Evolutionary conservation across 2,113 vertebrate genomes (phyloP).

Genomic region (Orthonyx spaldingii): DNA sequence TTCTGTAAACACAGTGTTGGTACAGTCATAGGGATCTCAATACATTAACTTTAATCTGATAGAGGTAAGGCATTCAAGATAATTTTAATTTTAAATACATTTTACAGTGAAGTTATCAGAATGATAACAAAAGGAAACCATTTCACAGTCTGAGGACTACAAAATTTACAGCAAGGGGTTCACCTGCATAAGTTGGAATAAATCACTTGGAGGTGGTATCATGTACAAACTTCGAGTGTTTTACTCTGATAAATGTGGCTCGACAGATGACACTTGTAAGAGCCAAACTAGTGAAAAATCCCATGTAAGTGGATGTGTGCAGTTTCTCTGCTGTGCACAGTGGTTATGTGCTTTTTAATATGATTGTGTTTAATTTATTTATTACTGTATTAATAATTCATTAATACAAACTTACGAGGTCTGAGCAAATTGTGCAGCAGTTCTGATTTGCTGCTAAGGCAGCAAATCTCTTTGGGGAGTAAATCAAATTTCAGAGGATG

Average conservation of each 20-base stretch:
- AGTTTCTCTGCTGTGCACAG: not conserved
- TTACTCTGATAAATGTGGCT: not conserved
- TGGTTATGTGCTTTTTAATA: not conserved
- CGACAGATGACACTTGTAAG: not conserved
- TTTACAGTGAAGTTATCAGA: not conserved
- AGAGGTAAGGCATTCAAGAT: not conserved
- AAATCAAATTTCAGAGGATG: not conserved
- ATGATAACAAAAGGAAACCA: not conserved
- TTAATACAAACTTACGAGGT: not conserved
- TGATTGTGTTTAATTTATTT: not conserved
- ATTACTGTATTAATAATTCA: not conserved
- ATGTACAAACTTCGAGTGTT: not conserved
- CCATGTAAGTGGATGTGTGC: fast-evolving
- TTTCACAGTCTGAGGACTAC: not conserved
- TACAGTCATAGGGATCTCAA: not conserved
- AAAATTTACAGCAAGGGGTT: not conserved
- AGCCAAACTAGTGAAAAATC: not conserved
- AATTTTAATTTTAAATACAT: not conserved
- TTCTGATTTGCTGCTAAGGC: not conserved
- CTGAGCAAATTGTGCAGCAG: not conserved
- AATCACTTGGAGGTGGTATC: not conserved
- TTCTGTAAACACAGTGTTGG: not conserved
- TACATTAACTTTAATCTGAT: not conserved
- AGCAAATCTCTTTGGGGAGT: not conserved
- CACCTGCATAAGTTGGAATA: not conserved